Evolutionary conservation across 1,140 invertebrate species (phyloP).

Genomic region (Dreissena rostriformis): DNA sequence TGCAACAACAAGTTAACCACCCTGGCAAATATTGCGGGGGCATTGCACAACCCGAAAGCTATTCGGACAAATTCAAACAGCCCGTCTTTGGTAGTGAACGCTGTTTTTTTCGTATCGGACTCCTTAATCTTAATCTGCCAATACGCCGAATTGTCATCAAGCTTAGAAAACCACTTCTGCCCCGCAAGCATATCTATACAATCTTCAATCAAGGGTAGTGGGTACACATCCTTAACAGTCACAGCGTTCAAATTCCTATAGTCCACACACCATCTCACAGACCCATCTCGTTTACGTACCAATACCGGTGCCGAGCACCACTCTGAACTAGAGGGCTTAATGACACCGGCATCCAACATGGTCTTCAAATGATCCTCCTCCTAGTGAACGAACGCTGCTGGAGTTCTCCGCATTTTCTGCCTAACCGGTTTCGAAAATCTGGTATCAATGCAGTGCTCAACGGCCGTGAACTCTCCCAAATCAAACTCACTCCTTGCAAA

Average conservation of each 20-base stretch:
- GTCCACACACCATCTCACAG: slow-evolving; percentile 22
- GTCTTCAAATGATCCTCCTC: slow-evolving; percentile 52
- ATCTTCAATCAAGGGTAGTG: slow-evolving; percentile 10
- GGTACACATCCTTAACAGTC: slow-evolving; percentile 26
- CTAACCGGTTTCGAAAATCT: slow-evolving; percentile 29
- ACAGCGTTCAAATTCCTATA: slow-evolving; percentile 34
- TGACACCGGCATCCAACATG: slow-evolving; percentile 37
- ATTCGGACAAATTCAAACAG: slow-evolving; percentile 54
- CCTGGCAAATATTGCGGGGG: slow-evolving; percentile 19
- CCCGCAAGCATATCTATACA: slow-evolving; percentile 28
- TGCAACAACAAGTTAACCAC: slow-evolving; percentile 40
- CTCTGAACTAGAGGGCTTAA: slow-evolving; percentile 16
- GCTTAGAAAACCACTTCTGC: slow-evolving; percentile 25
- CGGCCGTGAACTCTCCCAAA: slow-evolving; percentile 38
- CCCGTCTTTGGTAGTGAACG: slow-evolving; percentile 54
- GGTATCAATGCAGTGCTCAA: slow-evolving; percentile 53
- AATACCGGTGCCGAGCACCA: slow-evolving; percentile 33
- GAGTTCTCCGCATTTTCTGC: slow-evolving; percentile 41
- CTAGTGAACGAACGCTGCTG: slow-evolving; percentile 37
- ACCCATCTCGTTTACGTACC: slow-evolving; percentile 24
- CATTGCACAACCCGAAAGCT: slow-evolving; percentile 55
- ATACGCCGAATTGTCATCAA: slow-evolving; percentile 23
- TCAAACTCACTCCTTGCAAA: slow-evolving; percentile 53
- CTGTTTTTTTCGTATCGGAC: slow-evolving; percentile 51
- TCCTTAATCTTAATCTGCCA: slow-evolving; percentile 10